phyloP scores from a whole-genome alignment of 2,113 vertebrate species.

The Rhabdomys dilectus region DNA sequence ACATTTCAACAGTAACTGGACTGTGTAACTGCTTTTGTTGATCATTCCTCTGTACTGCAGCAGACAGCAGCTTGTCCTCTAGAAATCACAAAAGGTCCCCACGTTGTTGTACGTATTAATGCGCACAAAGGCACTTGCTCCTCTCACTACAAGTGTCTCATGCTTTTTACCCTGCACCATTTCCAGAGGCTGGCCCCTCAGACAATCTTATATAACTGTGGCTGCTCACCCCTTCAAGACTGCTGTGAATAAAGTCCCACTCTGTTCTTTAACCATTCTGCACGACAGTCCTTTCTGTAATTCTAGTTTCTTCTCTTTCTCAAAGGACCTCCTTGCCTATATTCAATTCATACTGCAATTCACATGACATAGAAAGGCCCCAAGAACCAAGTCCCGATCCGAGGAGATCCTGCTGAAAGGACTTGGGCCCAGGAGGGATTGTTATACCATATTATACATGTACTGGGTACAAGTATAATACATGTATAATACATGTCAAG shows the following conservation, averaged over 20 bases:
- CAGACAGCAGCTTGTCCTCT: not conserved
- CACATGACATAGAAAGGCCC: not conserved
- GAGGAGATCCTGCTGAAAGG: not conserved
- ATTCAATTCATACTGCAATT: slow-evolving; percentile 31
- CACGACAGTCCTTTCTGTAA: not conserved
- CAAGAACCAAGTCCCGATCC: not conserved
- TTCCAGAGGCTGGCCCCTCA: not conserved
- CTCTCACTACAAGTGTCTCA: not conserved
- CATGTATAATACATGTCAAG: too few relatives aligned
- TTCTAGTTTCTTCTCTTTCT: not conserved
- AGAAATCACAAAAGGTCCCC: slow-evolving; percentile 17
- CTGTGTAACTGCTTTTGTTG: not conserved
- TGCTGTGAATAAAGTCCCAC: not conserved
- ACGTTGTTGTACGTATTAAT: not conserved
- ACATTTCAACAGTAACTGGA: not conserved
- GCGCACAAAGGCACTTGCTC: not conserved
- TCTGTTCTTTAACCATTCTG: not conserved
- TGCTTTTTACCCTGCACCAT: not conserved
- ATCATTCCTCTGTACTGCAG: not conserved
- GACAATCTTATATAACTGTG: not conserved
- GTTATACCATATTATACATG: not conserved
- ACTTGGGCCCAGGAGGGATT: not conserved
- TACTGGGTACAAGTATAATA: too few relatives aligned
- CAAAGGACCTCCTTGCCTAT: not conserved
- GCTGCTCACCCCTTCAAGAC: not conserved